Evolutionary conservation across 1,140 invertebrate species (phyloP).

Genomic region (Homalodisca vitripennis): DNA sequence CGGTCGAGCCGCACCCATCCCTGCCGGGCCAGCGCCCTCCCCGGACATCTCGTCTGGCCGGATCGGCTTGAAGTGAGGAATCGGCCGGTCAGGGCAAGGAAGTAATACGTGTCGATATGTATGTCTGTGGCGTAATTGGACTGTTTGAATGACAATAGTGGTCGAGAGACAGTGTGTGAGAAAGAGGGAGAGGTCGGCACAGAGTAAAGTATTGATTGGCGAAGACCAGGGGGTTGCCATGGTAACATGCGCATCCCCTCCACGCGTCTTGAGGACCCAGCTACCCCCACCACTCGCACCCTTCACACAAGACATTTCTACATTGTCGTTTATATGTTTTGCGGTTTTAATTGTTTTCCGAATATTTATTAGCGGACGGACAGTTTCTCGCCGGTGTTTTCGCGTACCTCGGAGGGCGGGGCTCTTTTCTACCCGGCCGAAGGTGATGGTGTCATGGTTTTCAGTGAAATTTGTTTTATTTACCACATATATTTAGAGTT

Average conservation of each 20-base stretch:
- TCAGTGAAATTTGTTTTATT: neutral
- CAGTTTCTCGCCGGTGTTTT: neutral
- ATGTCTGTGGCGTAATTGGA: too few relatives aligned
- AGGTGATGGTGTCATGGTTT: neutral
- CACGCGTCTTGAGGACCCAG: slow-evolving; percentile 5
- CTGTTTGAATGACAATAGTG: too few relatives aligned
- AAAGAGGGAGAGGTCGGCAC: neutral
- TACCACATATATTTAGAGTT: neutral
- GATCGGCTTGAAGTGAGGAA: too few relatives aligned
- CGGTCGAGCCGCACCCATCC: too few relatives aligned
- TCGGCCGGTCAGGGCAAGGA: too few relatives aligned
- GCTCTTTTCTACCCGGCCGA: neutral
- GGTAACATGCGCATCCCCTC: slow-evolving; percentile 1
- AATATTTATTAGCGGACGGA: neutral
- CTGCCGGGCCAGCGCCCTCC: too few relatives aligned
- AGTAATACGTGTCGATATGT: too few relatives aligned
- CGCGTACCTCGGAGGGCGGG: neutral
- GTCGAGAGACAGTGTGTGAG: too few relatives aligned
- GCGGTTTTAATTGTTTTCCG: slow-evolving; percentile 26
- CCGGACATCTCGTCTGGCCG: too few relatives aligned
- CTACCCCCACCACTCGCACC: neutral
- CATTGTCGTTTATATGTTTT: slow-evolving; percentile 21
- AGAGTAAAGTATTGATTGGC: neutral
- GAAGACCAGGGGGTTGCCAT: neutral
- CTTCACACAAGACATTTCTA: slow-evolving; percentile 23